Evolutionary conservation across 2,888 invertebrate species (phyloP).

Genomic region (Drosophila limbata): DNA sequence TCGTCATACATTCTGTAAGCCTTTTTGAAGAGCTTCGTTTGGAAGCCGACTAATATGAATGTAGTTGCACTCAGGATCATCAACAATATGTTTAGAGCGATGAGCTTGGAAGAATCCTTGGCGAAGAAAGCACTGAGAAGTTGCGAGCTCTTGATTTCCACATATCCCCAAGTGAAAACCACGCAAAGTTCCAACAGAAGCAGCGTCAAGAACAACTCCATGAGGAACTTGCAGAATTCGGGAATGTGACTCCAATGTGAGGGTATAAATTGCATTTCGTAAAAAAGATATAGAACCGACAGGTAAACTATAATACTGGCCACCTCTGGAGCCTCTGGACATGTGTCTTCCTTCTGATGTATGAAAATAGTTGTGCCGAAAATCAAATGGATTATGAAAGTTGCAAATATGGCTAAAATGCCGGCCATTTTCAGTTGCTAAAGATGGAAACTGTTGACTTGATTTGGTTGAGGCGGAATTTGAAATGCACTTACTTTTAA

Average conservation of each 20-base stretch:
- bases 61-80: background rate
- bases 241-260: background rate
- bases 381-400: background rate
- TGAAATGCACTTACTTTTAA: background rate
- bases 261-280: background rate
- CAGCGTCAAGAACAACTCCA: background rate
- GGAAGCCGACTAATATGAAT: background rate
- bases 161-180: background rate
- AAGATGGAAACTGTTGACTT: background rate
- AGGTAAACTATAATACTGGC: conserved; percentile 2
- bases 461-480: background rate
- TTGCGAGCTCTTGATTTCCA: background rate
- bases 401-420: background rate
- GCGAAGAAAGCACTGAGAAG: background rate
- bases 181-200: background rate
- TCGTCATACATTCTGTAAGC: background rate
- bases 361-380: background rate
- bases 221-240: background rate
- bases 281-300: background rate
- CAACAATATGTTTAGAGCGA: background rate
- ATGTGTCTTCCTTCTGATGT: background rate
- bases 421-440: background rate
- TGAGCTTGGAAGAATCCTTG: no score
- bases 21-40: background rate
- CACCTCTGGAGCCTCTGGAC: background rate